These are phyloP conservation scores for Acholoe squamosa DNA, from an alignment of 2,888 invertebrate genomes.

Conservation along the genomic window DNA sequence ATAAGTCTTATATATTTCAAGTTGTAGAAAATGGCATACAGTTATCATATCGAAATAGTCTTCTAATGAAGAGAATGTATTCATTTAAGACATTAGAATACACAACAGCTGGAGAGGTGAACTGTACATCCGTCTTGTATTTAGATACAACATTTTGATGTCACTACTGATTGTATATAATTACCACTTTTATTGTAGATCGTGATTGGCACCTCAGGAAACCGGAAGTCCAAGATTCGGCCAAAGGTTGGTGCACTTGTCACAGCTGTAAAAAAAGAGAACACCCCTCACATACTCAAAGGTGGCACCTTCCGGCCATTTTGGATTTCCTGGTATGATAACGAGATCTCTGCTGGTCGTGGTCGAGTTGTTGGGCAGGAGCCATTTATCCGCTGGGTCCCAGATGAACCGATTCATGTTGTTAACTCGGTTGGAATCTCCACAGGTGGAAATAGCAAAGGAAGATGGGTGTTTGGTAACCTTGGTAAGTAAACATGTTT, in stretches of 20 bases:
- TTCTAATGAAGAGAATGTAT: too few relatives aligned
- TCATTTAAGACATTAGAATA: too few relatives aligned
- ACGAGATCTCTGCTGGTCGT: conserved; percentile 1
- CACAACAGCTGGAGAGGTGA: too few relatives aligned
- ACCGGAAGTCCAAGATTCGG: neutral
- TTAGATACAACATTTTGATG: too few relatives aligned
- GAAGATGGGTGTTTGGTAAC: conserved; percentile 26
- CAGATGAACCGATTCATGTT: neutral
- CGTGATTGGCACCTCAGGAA: neutral
- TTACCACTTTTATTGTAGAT: neutral
- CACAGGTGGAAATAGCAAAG: neutral
- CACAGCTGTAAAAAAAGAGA: neutral
- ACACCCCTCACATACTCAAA: neutral
- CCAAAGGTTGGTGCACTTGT: neutral
- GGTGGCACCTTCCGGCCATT: neutral
- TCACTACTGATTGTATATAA: too few relatives aligned
- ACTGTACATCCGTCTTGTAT: too few relatives aligned
- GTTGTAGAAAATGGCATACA: too few relatives aligned
- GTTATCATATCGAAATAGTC: too few relatives aligned
- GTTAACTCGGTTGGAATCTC: conserved; percentile 26
- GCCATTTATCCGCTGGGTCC: conserved; percentile 21
- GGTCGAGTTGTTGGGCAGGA: neutral
- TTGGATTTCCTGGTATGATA: conserved; percentile 39
- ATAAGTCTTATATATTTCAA: too few relatives aligned
- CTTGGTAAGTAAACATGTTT: neutral